Percentiles rank a stretch among this genome's conserved stretches.
Evolutionary conservation across 2,113 vertebrate genomes (phyloP).

Genomic region (Prolemur simus): DNA sequence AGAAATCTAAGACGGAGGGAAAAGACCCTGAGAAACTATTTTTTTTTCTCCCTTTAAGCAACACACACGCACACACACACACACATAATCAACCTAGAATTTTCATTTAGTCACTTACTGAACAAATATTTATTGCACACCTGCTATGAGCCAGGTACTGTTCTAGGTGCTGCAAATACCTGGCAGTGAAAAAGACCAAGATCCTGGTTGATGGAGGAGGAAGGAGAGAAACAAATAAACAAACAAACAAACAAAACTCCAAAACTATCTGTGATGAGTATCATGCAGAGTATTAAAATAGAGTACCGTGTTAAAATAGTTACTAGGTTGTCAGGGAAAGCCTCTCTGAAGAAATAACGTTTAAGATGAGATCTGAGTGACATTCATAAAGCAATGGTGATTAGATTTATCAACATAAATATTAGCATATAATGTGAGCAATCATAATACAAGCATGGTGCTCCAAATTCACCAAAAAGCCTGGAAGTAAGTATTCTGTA

Average conservation of each 20-base stretch:
- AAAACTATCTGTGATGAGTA: not conserved
- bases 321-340: conserved; percentile 30
- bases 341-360: conserved; percentile 33
- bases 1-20: conserved; percentile 11
- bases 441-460: not conserved
- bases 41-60: not conserved
- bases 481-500: not conserved
- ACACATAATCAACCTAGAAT: not conserved
- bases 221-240: not conserved
- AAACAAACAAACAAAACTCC: conserved; percentile 18
- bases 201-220: not conserved
- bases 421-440: not conserved
- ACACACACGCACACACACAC: not conserved
- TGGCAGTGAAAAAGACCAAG: not conserved
- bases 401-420: conserved; percentile 34
- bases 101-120: not conserved
- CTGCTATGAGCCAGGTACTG: not conserved
- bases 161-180: not conserved
- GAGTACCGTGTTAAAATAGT: not conserved
- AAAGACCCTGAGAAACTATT: not conserved
- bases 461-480: not conserved
- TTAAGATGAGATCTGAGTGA: conserved; percentile 43
- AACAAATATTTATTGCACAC: not conserved
- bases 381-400: conserved; percentile 6
- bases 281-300: conserved; percentile 45